Conservation (phyloP, 2,113 vertebrate species). For the Ranitomeya variabilis region DNA sequence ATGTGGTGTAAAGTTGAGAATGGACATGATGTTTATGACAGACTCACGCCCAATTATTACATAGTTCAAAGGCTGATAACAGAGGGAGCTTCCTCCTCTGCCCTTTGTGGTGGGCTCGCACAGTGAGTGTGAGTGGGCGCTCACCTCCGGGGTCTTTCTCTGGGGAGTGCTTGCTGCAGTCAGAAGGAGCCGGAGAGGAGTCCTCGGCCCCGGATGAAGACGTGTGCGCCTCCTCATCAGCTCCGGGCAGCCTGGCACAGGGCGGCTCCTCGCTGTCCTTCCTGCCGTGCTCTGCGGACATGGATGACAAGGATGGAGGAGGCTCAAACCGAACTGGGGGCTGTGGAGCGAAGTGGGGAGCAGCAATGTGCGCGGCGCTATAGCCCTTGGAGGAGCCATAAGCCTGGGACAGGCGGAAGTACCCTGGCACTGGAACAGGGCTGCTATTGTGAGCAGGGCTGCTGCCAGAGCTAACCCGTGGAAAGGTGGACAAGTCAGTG, state of each 20-base stretch:
- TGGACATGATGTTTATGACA: constrained; percentile 74
- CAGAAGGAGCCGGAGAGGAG: constrained; percentile 87
- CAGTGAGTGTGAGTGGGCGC: constrained; percentile 55
- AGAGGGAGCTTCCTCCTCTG: constrained; percentile 67
- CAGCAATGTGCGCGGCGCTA: constrained; percentile 75
- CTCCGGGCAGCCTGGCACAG: constrained; percentile 74
- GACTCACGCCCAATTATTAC: constrained; percentile 76
- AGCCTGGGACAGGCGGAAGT: constrained; percentile 96
- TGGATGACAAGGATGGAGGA: constrained; percentile 73
- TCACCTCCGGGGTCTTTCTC: constrained; percentile 90
- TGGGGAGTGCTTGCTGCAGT: constrained; percentile 82
- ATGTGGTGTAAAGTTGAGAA: constrained; percentile 65
- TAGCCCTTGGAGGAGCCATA: constrained; percentile 88
- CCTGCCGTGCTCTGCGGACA: constrained; percentile 75
- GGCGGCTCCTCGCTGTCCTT: constrained; percentile 84
- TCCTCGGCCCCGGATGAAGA: constrained; percentile 89
- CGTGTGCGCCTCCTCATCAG: constrained; percentile 84
- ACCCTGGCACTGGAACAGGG: constrained; percentile 92
- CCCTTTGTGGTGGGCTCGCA: constrained; percentile 51
- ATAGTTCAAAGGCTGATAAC: constrained; percentile 77
- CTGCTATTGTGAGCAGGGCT: constrained; percentile 74
- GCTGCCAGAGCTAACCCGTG: constrained; percentile 77
- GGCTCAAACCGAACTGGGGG: constrained; percentile 81
- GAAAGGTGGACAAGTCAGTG: constrained; percentile 81
- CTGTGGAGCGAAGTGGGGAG: constrained; percentile 79